A percentile compares a stretch with the other conserved stretches of the same genome.
Evolutionary conservation across 2,888 invertebrate species (phyloP).

Genomic region (Acholoe squamosa): DNA sequence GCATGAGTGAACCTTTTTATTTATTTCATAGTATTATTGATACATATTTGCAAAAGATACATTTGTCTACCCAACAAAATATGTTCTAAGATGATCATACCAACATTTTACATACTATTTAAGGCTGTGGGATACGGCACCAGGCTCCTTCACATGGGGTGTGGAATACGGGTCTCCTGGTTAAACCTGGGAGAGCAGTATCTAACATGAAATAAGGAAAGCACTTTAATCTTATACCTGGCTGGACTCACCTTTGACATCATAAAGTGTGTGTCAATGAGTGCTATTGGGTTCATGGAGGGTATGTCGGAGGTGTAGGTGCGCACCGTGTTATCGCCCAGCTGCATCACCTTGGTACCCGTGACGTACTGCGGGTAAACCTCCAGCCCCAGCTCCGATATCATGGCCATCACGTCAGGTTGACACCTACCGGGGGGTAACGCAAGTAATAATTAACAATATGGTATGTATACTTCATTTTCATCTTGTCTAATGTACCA

Average conservation of each 20-base stretch:
- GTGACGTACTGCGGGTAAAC: constrained; percentile 77
- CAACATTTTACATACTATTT: too few species aligned
- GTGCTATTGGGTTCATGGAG: constrained; percentile 74
- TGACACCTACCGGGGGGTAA: constrained; percentile 74
- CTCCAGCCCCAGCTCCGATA: constrained; percentile 79
- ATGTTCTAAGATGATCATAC: too few species aligned
- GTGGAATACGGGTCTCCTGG: too few species aligned
- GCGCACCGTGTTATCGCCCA: constrained; percentile 74
- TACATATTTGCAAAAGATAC: too few species aligned
- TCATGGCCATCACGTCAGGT: constrained; percentile 78
- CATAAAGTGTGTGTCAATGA: constrained; percentile 78
- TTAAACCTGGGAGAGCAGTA: too few species aligned
- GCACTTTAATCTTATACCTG: too few species aligned
- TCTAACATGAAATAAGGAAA: too few species aligned
- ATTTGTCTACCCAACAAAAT: too few species aligned
- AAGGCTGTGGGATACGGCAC: too few species aligned
- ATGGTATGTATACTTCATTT: background rate
- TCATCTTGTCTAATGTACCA: background rate
- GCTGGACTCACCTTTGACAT: constrained; percentile 74
- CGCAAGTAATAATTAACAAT: background rate
- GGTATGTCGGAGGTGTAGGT: constrained; percentile 80
- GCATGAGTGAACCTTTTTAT: too few species aligned
- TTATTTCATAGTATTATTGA: too few species aligned
- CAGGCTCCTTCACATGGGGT: too few species aligned
- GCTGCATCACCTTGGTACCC: constrained; percentile 79